Percentiles rank a stretch among this genome's conserved stretches.
Conservation (phyloP, 2,888 invertebrate genomes). For the Brachynemurus nebulosus region DNA sequence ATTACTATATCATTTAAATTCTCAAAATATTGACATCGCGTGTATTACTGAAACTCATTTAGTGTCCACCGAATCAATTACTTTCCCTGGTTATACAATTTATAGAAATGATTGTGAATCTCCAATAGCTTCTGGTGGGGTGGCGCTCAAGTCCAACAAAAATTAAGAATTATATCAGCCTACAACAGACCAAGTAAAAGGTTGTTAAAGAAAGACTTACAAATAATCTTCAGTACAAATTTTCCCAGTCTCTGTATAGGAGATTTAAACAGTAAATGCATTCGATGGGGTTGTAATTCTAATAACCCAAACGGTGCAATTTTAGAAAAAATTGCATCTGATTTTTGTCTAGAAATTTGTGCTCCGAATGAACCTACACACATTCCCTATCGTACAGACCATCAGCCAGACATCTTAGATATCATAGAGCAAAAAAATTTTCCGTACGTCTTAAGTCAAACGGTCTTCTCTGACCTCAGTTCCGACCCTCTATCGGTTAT, state of each 20-base stretch:
- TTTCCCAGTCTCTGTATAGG: neutral
- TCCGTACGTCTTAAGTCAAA: neutral
- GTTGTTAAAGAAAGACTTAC: neutral
- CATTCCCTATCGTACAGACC: neutral
- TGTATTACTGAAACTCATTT: conserved; percentile 1
- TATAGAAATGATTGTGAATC: neutral
- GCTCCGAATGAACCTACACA: neutral
- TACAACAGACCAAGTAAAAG: neutral
- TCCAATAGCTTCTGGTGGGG: neutral
- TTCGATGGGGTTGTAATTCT: neutral
- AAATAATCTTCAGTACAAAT: neutral
- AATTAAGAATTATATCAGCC: neutral
- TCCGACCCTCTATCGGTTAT: neutral
- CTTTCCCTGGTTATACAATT: neutral
- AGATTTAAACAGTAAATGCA: neutral
- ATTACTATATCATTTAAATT: neutral
- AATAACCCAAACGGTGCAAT: neutral
- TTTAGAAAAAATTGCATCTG: neutral
- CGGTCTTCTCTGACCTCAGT: neutral
- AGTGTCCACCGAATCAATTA: neutral
- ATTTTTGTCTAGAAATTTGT: neutral
- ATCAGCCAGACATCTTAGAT: neutral
- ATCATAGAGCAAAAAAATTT: neutral
- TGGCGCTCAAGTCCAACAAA: neutral
- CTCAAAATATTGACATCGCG: neutral